A percentile compares a stretch with the other conserved stretches of the same genome.
Evolutionary conservation across 2,113 vertebrate species (phyloP).

Genomic region (Acanthisitta chloris): DNA sequence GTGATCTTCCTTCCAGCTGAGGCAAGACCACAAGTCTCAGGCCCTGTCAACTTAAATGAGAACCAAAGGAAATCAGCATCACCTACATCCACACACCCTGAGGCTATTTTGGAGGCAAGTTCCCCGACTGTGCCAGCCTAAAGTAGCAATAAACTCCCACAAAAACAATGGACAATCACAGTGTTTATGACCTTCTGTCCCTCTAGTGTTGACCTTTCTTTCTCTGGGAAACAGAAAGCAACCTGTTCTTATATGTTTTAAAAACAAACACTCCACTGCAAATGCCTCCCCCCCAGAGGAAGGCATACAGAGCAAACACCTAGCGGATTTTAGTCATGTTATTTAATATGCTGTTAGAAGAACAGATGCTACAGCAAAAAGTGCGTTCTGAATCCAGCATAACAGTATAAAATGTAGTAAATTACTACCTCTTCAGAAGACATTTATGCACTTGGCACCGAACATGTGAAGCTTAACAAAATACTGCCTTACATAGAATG

Average conservation of each 20-base stretch:
- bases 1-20: background rate
- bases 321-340: background rate
- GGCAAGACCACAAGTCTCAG: background rate
- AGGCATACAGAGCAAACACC: background rate
- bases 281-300: background rate
- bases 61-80: background rate
- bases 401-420: background rate
- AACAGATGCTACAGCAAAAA: constrained; percentile 6
- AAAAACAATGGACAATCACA: constrained; percentile 28
- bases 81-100: background rate
- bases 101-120: background rate
- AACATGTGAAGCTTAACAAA: background rate
- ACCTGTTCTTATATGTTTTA: constrained; percentile 11
- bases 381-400: background rate
- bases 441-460: background rate
- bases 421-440: background rate
- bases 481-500: background rate
- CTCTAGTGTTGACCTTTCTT: background rate
- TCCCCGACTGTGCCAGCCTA: background rate
- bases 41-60: background rate
- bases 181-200: background rate
- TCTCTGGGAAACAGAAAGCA: constrained; percentile 12
- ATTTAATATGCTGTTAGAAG: background rate
- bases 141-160: constrained; percentile 3
- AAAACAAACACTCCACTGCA: background rate